Conservation (phyloP, 2,797 vertebrate genomes). For the Dryobates pubescens region DNA sequence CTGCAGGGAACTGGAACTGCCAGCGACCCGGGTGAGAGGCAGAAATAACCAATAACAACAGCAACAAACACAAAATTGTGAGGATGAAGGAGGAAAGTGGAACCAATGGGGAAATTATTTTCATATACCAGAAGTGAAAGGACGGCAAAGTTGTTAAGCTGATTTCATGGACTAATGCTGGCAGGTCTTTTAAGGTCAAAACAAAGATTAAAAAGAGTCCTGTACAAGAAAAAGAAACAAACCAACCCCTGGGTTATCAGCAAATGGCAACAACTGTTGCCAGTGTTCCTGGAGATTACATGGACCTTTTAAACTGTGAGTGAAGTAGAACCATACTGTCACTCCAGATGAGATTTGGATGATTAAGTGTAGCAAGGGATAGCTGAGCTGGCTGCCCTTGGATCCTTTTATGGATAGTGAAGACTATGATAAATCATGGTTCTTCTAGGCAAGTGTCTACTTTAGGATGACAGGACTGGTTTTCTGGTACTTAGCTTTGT, state of each 20-base stretch:
- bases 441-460: neutral
- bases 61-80: neutral
- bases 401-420: neutral
- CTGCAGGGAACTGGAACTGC: slow-evolving; percentile 57
- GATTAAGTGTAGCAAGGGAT: neutral
- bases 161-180: slow-evolving; percentile 50
- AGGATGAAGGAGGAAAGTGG: slow-evolving; percentile 27
- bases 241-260: slow-evolving; percentile 34
- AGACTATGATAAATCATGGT: neutral
- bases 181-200: slow-evolving; percentile 62
- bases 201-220: slow-evolving; percentile 44
- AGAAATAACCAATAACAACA: neutral
- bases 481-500: neutral
- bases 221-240: neutral
- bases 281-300: slow-evolving; percentile 4
- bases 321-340: neutral
- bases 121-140: slow-evolving; percentile 34
- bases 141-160: slow-evolving; percentile 54
- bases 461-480: neutral
- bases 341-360: slow-evolving; percentile 22
- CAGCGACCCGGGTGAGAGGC: neutral
- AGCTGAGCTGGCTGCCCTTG: neutral
- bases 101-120: slow-evolving; percentile 40
- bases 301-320: slow-evolving; percentile 43
- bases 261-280: neutral